These are phyloP conservation scores for Parapsyche elsis DNA, from an alignment of 1,140 invertebrate species.

Conservation along the genomic window DNA sequence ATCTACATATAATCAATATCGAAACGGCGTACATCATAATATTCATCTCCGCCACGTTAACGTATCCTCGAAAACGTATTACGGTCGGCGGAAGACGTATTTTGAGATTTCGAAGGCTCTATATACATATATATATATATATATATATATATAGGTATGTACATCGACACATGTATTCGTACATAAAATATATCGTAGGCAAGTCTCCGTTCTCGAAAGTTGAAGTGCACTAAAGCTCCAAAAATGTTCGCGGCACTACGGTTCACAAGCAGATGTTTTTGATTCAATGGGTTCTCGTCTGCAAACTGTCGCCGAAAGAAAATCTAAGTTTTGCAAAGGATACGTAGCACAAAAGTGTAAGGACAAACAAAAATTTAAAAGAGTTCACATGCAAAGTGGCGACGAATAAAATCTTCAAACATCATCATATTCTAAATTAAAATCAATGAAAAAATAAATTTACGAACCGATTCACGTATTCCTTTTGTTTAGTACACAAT, in stretches of 20 bases:
- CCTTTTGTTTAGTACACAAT: too few relatives aligned
- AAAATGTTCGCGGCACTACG: constrained; percentile 46
- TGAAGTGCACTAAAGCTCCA: constrained; percentile 51
- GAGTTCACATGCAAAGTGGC: too few relatives aligned
- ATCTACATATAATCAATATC: not conserved
- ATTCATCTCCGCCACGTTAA: constrained; percentile 5
- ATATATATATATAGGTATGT: too few relatives aligned
- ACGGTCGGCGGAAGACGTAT: constrained; percentile 9
- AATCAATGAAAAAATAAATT: too few relatives aligned
- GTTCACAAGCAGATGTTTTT: constrained; percentile 53
- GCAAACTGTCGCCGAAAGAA: constrained; percentile 34
- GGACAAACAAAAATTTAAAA: too few relatives aligned
- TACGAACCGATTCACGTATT: too few relatives aligned
- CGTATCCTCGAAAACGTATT: constrained; percentile 30
- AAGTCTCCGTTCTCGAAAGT: constrained; percentile 42
- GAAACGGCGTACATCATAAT: not conserved
- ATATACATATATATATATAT: not conserved
- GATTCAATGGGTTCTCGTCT: constrained; percentile 54
- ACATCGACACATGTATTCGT: not conserved
- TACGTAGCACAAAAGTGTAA: not conserved
- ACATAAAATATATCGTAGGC: constrained; percentile 29
- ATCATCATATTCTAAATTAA: too few relatives aligned
- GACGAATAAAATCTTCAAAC: not conserved
- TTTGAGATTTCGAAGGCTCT: constrained; percentile 37
- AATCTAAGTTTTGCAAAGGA: constrained; percentile 19